A percentile compares a stretch with the other conserved stretches of the same genome.
Conservation (phyloP, 2,797 vertebrate species). For the Siniperca scherzeri region DNA sequence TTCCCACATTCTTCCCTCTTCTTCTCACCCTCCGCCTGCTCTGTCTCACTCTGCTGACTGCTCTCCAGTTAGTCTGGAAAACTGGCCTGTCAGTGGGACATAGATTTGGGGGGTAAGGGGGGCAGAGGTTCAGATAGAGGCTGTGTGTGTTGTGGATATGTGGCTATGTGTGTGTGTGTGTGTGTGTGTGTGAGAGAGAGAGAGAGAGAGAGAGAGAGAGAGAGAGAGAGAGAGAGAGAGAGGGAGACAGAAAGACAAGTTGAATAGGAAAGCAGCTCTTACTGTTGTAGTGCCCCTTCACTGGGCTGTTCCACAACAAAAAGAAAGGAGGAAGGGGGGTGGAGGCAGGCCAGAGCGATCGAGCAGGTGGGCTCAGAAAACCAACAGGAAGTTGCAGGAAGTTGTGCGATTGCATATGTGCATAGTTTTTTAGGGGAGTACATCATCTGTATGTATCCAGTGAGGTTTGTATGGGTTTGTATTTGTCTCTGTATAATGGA, state of each 20-base stretch:
- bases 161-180: constrained; percentile 15
- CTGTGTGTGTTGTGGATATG: constrained; percentile 38
- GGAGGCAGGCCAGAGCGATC: constrained; percentile 10
- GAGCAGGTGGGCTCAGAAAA: constrained; percentile 22
- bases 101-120: constrained; percentile 33
- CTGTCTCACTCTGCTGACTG: constrained; percentile 76
- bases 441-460: constrained; percentile 1
- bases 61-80: constrained; percentile 67
- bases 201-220: too few relatives aligned
- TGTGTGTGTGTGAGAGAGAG: neutral
- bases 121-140: constrained; percentile 33
- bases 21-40: constrained; percentile 68
- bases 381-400: constrained; percentile 4
- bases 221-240: neutral
- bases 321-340: neutral
- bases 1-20: constrained; percentile 66
- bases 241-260: constrained; percentile 1
- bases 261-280: constrained; percentile 48
- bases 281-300: constrained; percentile 52
- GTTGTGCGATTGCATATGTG: neutral
- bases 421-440: neutral
- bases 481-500: constrained; percentile 18
- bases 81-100: constrained; percentile 70
- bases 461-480: constrained; percentile 42
- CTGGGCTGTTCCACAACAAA: constrained; percentile 56